Evolutionary conservation across 2,888 invertebrate genomes (phyloP).

Genomic region (Yponomeuta malinellus): DNA sequence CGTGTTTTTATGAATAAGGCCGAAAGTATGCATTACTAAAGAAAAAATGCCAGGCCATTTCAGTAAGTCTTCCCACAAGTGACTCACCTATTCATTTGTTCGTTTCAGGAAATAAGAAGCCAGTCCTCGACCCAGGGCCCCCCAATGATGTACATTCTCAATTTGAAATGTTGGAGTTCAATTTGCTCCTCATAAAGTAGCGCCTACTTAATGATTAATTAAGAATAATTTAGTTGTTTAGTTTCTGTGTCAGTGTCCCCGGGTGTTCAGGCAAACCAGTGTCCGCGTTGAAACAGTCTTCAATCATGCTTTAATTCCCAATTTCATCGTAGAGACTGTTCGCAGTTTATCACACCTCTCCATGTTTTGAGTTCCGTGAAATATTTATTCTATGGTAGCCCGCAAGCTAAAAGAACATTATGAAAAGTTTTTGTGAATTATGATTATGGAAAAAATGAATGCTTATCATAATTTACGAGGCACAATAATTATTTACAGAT

Average conservation of each 20-base stretch:
- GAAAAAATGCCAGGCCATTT: too few relatives aligned
- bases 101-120: slow-evolving; percentile 60
- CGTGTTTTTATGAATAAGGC: too few relatives aligned
- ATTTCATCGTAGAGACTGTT: too few relatives aligned
- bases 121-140: background rate
- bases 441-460: too few relatives aligned
- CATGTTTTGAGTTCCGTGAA: too few relatives aligned
- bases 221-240: slow-evolving; percentile 8
- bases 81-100: slow-evolving; percentile 16
- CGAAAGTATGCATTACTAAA: too few relatives aligned
- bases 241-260: slow-evolving; percentile 36
- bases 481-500: too few relatives aligned
- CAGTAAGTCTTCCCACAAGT: background rate
- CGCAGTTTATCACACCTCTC: background rate
- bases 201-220: slow-evolving; percentile 14
- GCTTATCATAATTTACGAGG: too few relatives aligned
- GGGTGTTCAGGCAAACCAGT: background rate
- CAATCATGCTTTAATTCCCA: too few relatives aligned
- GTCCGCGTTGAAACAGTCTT: background rate
- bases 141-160: slow-evolving; percentile 22
- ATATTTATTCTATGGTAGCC: background rate
- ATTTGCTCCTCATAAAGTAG: slow-evolving; percentile 4
- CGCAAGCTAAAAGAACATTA: background rate
- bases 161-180: slow-evolving; percentile 19
- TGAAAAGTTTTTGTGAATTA: background rate